Evolutionary conservation across 2,888 invertebrate species (phyloP), one percentile per base, ranked within the genome.

Genomic region (Pyrocoelia pectoralis): DNA sequence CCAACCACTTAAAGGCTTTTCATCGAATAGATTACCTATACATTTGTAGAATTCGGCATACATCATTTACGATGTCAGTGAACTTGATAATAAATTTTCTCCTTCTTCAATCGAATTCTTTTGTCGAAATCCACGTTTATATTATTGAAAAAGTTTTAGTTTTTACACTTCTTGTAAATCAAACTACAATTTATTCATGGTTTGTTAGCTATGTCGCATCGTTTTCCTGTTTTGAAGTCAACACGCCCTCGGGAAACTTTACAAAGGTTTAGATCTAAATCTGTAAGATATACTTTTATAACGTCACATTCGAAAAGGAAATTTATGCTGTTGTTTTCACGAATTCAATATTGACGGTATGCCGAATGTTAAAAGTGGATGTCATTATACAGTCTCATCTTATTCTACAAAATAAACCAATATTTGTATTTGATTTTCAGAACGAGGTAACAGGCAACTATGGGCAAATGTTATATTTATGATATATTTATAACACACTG

Each of bases 1-100:
- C 14, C 29, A 53, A 55, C 55, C 43, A 29, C 55, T 14, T 13
- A 55, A 14, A 46, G 28, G 29, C 12, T 17, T 19, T 55, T 33
- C 8, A 8, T 33, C n/a, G n/a, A n/a, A n/a, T 33, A 8, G n/a
- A 24, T 24, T 24, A 24, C 33, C 8, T n/a, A 2, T 33, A n/a
- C 8, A 2, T 33, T 33, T 33, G 33, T 8, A n/a, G 33, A 33
- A 2, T 33, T 8, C 33, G 9, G 33, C 8, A 33, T 33, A n/a
- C 33, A 3, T 3, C 24, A 24, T 6, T 24, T 24, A 24, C 24
- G 24, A 14, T 48, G 49, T 60, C 54, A 54, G 54, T 48, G 49
- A 50, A 50, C 60, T 60, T 29, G 41, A 50, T 54, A 49, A 54
- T 53, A 60, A 50, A 14, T 60, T 60, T 60, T 54, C 43, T 52